A percentile compares a stretch with the other conserved stretches of the same genome.
Evolutionary conservation across 2,797 vertebrate genomes (phyloP).

Genomic region (Myripristis jacobus): DNA sequence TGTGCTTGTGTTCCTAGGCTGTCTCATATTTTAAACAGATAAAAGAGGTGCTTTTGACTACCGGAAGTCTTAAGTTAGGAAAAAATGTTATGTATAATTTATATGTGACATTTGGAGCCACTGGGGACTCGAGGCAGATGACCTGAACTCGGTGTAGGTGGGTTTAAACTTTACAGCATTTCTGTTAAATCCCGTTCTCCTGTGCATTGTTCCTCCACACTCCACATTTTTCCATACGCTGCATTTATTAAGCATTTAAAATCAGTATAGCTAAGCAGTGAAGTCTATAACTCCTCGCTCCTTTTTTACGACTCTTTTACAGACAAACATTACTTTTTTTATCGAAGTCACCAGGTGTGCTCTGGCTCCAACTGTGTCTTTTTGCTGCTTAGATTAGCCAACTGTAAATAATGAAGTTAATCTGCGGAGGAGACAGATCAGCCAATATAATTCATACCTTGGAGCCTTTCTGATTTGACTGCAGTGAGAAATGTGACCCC

Average conservation of each 20-base stretch:
- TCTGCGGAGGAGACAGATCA: constrained; percentile 50
- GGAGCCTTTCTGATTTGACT: constrained; percentile 54
- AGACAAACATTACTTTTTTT: constrained; percentile 9
- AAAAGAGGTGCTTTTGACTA: no score
- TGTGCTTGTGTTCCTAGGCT: no score
- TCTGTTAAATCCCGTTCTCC: no score
- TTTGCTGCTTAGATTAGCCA: constrained; percentile 45
- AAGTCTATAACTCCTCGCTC: constrained; percentile 1
- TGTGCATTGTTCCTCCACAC: no score
- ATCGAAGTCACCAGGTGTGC: constrained; percentile 47
- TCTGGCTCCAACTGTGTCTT: constrained; percentile 30
- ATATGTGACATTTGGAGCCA: no score
- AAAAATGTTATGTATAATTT: no score
- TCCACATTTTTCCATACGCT: neutral
- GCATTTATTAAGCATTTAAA: constrained; percentile 2
- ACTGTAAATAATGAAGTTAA: constrained; percentile 61
- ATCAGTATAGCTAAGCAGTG: constrained; percentile 11
- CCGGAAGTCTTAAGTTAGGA: no score
- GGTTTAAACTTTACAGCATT: no score
- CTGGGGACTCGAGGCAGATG: no score
- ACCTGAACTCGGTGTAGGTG: no score
- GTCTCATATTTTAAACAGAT: no score
- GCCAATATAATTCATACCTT: constrained; percentile 48
- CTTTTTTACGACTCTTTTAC: constrained; percentile 33
- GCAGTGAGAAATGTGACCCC: constrained; percentile 67